Conservation (phyloP, 2,888 invertebrate species). For the Nemoura dubitans region DNA sequence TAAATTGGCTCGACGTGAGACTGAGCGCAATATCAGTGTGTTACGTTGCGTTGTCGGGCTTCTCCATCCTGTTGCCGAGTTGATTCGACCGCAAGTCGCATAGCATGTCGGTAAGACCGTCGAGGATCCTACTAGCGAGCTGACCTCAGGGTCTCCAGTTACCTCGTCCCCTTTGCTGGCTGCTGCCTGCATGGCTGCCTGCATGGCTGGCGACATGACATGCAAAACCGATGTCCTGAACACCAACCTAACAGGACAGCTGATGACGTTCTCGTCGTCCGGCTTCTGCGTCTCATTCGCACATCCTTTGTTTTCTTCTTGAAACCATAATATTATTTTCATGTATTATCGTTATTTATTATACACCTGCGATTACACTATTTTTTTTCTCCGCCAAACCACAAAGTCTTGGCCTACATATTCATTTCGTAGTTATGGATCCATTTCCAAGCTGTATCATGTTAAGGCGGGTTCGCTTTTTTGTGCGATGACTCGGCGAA, state of each 20-base stretch:
- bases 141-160: background rate
- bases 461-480: background rate
- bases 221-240: background rate
- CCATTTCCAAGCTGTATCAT: background rate
- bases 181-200: background rate
- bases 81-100: background rate
- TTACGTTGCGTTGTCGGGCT: background rate
- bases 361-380: background rate
- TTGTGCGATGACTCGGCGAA: background rate
- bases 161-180: background rate
- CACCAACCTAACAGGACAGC: background rate
- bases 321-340: background rate
- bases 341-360: background rate
- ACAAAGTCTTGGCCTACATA: background rate
- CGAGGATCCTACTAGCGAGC: background rate
- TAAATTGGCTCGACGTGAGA: background rate
- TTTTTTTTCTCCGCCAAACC: background rate
- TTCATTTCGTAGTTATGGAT: slow-evolving; percentile 12
- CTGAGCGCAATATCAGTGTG: background rate
- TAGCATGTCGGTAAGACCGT: background rate
- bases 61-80: background rate
- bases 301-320: background rate
- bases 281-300: background rate
- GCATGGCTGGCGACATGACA: background rate
- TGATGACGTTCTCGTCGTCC: background rate